Conservation (phyloP, 2,113 vertebrate species). For the Elephas maximus region DNA sequence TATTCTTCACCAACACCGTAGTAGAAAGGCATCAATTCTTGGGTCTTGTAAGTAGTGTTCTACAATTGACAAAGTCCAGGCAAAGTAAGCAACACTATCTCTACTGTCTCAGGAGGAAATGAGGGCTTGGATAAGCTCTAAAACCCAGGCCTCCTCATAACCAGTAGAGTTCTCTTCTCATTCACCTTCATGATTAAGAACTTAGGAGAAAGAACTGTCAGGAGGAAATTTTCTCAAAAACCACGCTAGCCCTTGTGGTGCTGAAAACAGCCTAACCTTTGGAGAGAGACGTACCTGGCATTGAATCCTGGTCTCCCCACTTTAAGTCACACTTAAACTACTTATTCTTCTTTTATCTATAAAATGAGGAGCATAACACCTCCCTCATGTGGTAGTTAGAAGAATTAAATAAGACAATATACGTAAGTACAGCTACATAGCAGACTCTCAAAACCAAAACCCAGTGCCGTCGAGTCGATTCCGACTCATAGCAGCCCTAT, state of each 20-base stretch:
- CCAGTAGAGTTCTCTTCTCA: background rate
- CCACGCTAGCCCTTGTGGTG: background rate
- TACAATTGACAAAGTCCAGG: background rate
- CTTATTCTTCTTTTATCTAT: background rate
- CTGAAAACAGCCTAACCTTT: conserved; percentile 27
- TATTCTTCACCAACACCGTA: too few relatives aligned
- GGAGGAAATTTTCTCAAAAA: background rate
- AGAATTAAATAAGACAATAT: conserved; percentile 45
- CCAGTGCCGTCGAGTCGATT: too few relatives aligned
- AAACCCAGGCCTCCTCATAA: background rate
- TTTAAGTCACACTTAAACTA: background rate
- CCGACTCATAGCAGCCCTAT: too few relatives aligned
- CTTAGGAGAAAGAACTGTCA: background rate
- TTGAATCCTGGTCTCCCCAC: background rate
- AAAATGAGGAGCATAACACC: background rate
- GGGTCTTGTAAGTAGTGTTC: background rate
- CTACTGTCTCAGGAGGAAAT: background rate
- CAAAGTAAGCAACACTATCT: background rate
- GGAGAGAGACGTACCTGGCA: background rate
- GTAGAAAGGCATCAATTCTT: too few relatives aligned
- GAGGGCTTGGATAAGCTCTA: background rate
- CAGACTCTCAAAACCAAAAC: background rate
- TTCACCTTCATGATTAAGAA: background rate
- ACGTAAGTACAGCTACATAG: background rate
- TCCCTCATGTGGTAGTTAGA: conserved; percentile 32